Percentiles rank a stretch among this genome's conserved stretches.
Conservation (phyloP, 1,140 invertebrate genomes). For the Physella acuta region DNA sequence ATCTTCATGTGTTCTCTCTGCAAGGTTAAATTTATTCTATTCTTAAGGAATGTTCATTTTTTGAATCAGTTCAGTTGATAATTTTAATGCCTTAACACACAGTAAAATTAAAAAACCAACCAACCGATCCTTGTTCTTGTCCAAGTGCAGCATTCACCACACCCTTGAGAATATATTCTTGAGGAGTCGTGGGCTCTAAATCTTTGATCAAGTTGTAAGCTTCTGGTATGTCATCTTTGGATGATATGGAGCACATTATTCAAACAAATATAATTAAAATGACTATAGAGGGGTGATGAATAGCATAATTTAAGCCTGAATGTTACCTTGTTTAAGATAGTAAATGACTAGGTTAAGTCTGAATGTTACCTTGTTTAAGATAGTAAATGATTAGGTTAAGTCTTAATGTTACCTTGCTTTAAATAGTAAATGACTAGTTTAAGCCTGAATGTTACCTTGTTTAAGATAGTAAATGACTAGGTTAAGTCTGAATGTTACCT, state of each 20-base stretch:
- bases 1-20: slow-evolving; percentile 90
- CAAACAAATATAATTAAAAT: no score
- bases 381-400: neutral
- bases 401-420: no score
- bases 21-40: no score
- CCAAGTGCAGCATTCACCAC: slow-evolving; percentile 92
- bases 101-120: slow-evolving; percentile 28
- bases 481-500: slow-evolving; percentile 79
- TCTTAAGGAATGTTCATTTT: no score
- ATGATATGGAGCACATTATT: no score
- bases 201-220: slow-evolving; percentile 90
- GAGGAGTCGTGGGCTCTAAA: slow-evolving; percentile 86
- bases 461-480: slow-evolving; percentile 92
- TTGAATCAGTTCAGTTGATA: no score
- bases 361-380: neutral
- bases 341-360: slow-evolving; percentile 94
- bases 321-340: slow-evolving; percentile 78
- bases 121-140: slow-evolving; percentile 86
- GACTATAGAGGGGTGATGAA: neutral
- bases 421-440: no score
- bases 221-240: slow-evolving; percentile 79
- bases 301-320: no score
- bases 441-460: slow-evolving; percentile 71
- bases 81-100: no score
- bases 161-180: slow-evolving; percentile 95